Evolutionary conservation across 2,113 vertebrate species (phyloP).

Genomic region (Cinclus cinclus): DNA sequence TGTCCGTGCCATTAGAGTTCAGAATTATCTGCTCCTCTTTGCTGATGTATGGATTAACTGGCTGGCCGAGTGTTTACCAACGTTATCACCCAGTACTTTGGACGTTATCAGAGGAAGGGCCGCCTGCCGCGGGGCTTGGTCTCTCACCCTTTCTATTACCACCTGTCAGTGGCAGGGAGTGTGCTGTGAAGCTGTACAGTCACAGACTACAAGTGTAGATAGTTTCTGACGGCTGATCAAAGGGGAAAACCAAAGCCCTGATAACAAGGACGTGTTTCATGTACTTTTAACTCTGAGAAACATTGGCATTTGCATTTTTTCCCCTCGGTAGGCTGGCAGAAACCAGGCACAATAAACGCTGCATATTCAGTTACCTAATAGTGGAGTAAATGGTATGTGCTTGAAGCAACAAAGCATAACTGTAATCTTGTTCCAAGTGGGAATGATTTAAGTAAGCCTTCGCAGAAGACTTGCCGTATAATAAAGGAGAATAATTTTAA

Average conservation of each 20-base stretch:
- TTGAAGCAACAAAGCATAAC: conserved; percentile 74
- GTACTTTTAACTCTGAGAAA: conserved; percentile 82
- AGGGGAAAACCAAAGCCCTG: conserved; percentile 82
- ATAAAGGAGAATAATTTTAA: conserved; percentile 70
- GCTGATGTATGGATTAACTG: conserved; percentile 78
- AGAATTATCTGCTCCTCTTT: conserved; percentile 81
- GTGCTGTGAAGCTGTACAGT: conserved; percentile 84
- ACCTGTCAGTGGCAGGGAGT: conserved; percentile 87
- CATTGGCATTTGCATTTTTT: conserved; percentile 76
- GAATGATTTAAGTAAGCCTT: conserved; percentile 70
- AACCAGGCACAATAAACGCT: conserved; percentile 69
- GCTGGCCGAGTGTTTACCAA: conserved; percentile 81
- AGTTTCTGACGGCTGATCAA: conserved; percentile 93
- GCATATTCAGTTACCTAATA: conserved; percentile 77
- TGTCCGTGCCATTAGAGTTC: conserved; percentile 66
- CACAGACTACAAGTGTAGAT: conserved; percentile 78
- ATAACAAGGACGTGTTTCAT: conserved; percentile 84
- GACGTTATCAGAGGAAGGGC: conserved; percentile 82
- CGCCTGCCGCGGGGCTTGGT: conserved; percentile 78
- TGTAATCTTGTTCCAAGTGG: conserved; percentile 74
- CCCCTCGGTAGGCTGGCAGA: conserved; percentile 69
- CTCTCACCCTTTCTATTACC: conserved; percentile 89
- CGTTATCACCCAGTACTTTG: conserved; percentile 78
- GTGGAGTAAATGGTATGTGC: conserved; percentile 70
- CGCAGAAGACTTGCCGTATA: conserved; percentile 65